phyloP scores from a whole-genome alignment of 2,888 invertebrate species.

The Oscheius myriophilus region DNA sequence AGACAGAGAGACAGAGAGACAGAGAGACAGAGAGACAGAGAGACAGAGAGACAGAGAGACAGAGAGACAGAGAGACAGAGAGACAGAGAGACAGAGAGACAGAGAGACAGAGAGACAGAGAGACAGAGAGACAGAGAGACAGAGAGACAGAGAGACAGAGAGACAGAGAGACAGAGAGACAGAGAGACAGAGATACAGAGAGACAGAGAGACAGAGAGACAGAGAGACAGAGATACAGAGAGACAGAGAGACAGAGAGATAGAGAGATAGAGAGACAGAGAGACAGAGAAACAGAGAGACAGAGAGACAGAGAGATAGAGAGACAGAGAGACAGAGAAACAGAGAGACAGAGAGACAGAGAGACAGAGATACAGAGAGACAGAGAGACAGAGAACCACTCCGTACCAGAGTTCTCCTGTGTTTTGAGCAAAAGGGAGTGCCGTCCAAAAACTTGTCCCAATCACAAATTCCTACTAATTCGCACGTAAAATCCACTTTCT shows the following conservation, averaged over 20 bases:
- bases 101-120: not conserved
- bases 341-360: not conserved
- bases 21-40: not conserved
- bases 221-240: not conserved
- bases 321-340: not conserved
- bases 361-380: too few relatives aligned
- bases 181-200: not conserved
- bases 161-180: not conserved
- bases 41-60: not conserved
- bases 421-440: too few relatives aligned
- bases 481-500: too few relatives aligned
- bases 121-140: not conserved
- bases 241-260: not conserved
- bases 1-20: not conserved
- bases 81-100: too few relatives aligned
- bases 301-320: not conserved
- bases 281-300: not conserved
- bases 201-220: not conserved
- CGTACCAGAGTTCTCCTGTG: too few relatives aligned
- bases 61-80: not conserved
- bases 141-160: not conserved
- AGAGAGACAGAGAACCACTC: too few relatives aligned
- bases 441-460: too few relatives aligned
- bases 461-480: too few relatives aligned
- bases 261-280: not conserved